Evolutionary conservation across 2,888 invertebrate species (phyloP), one percentile per base, ranked within the genome.

Genomic region (Anagyrus pseudococci): DNA sequence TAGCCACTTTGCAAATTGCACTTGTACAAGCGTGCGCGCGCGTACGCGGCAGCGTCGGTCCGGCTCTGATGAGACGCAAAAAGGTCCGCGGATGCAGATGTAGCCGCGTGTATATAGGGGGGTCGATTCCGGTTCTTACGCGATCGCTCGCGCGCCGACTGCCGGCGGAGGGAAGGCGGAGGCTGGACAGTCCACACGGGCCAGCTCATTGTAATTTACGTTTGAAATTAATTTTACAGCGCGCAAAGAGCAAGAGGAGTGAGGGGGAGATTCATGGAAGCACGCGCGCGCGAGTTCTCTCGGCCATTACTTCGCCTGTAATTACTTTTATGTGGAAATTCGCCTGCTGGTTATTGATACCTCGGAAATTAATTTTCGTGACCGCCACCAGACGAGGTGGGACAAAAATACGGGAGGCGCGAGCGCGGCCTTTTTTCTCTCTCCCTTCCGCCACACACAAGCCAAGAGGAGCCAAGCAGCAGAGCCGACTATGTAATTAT

Each of bases 61-160:
- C n/a, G n/a, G n/a, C n/a, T n/a, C n/a, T n/a, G n/a, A n/a, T n/a
- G n/a, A n/a, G n/a, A n/a, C n/a, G n/a, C n/a, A 41, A 17, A 41
- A 25, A 8, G n/a, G 23, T 15, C 25, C 40, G 20, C 55, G 61
- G 57, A 66, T 59, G 65, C 67, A 46, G 60, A 60, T 66, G 63
- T 25, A 50, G n/a, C 58, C 58, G 20, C 22, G 20, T 15, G 47
- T 49, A 29, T 20, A 49, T n/a, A 44, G 10, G 56, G 61, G 10
- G 29, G 4, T 47, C 57, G 41, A 67, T 67, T 71, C 69, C 59
- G 68, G 67, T 69, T 71, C 72, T 72, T 67, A 68, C 68, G 41
- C 40, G 68, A 71, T 69, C 69, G 66, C 63, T 41, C 44, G 46
- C n/a, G n/a, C n/a, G n/a, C n/a, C n/a, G n/a, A n/a, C n/a, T n/a